These are phyloP conservation scores for Acrobeloides nanus DNA, from an alignment of 2,888 invertebrate genomes.

Conservation along the genomic window DNA sequence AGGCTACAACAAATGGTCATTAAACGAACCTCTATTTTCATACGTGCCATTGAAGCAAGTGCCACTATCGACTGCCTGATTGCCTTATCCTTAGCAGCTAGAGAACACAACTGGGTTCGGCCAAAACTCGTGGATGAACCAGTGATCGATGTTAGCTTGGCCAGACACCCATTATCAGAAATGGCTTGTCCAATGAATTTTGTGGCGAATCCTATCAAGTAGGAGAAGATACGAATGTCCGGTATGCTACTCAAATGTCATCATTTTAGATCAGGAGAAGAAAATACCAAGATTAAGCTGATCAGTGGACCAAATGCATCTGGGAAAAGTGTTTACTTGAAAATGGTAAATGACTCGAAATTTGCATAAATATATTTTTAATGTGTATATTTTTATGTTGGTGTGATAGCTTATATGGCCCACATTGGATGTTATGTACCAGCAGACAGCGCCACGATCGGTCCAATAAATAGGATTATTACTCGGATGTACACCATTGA, in stretches of 20 bases:
- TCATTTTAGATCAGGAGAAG: slow-evolving; percentile 35
- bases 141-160: slow-evolving; percentile 31
- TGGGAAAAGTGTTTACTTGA: slow-evolving; percentile 84
- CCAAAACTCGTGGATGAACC: slow-evolving; percentile 61
- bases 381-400: slow-evolving; percentile 56
- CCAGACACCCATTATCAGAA: slow-evolving; percentile 69
- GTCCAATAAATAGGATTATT: slow-evolving; percentile 68
- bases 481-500: slow-evolving; percentile 71
- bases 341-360: slow-evolving; percentile 62
- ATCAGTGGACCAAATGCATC: slow-evolving; percentile 83
- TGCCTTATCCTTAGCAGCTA: slow-evolving; percentile 60
- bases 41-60: slow-evolving; percentile 22
- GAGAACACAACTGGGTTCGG: slow-evolving; percentile 64
- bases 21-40: slow-evolving; percentile 12
- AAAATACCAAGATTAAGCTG: slow-evolving; percentile 64
- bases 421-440: slow-evolving; percentile 85
- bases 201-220: slow-evolving; percentile 41
- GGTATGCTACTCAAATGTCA: too few relatives aligned
- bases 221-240: too few relatives aligned
- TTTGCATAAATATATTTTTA: too few relatives aligned
- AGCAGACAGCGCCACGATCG: slow-evolving; percentile 68
- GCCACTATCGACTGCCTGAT: slow-evolving; percentile 60
- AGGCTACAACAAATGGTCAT: slow-evolving; percentile 59
- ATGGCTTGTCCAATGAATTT: slow-evolving; percentile 57
- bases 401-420: slow-evolving; percentile 73